Percentiles rank a stretch among this genome's conserved stretches.
Conservation (phyloP, 2,888 invertebrate species). For the Brachyptera putata region DNA sequence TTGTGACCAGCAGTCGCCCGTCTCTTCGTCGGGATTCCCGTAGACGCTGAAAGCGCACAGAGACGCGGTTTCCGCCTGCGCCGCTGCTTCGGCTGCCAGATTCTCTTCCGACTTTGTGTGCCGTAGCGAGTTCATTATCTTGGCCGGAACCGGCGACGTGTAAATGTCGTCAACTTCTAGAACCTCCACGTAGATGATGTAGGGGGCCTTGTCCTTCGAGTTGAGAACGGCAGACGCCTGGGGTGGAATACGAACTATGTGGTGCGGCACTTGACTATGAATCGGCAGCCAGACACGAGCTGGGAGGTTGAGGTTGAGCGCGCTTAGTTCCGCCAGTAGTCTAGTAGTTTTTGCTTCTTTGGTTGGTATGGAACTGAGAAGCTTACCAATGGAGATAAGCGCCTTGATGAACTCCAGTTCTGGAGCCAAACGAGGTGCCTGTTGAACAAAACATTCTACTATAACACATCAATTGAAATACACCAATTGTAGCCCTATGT, state of each 20-base stretch:
- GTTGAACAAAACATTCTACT: constrained; percentile 38
- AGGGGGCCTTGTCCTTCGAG: constrained; percentile 98
- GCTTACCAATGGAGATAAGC: constrained; percentile 81
- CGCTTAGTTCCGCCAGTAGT: constrained; percentile 86
- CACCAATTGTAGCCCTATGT: no score
- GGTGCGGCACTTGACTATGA: constrained; percentile 75
- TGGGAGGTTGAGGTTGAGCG: constrained; percentile 93
- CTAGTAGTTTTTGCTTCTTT: constrained; percentile 91
- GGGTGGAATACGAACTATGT: constrained; percentile 93
- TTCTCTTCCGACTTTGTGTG: constrained; percentile 95
- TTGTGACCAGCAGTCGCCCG: constrained; percentile 78
- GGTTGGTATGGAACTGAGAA: constrained; percentile 73
- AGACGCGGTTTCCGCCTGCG: constrained; percentile 44
- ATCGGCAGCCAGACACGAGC: constrained; percentile 97
- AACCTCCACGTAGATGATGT: constrained; percentile 96
- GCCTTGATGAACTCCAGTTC: constrained; percentile 84
- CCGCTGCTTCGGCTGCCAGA: constrained; percentile 46
- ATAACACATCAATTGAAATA: no score
- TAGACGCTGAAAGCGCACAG: constrained; percentile 52
- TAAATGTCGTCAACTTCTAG: constrained; percentile 80
- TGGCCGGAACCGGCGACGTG: constrained; percentile 83
- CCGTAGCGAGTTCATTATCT: constrained; percentile 78
- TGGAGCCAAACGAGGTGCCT: constrained; percentile 78
- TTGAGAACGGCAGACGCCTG: constrained; percentile 97
- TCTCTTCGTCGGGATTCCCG: constrained; percentile 52